Evolutionary conservation across 2,888 invertebrate genomes (phyloP).

Genomic region (Melipona beecheii): DNA sequence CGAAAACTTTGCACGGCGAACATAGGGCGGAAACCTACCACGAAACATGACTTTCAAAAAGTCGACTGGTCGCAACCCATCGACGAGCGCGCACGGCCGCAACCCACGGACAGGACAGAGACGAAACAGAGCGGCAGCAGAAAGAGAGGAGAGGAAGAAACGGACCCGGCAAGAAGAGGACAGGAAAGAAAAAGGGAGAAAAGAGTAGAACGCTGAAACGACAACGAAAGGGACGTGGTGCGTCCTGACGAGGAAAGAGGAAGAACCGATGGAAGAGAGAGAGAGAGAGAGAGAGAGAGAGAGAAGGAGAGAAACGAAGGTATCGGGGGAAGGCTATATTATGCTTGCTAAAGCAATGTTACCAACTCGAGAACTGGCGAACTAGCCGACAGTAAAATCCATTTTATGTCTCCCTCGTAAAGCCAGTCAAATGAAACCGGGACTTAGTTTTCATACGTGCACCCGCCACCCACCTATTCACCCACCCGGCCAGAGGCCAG

Average conservation of each 20-base stretch:
- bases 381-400: conserved; percentile 83
- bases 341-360: conserved; percentile 81
- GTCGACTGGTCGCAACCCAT: conserved; percentile 61
- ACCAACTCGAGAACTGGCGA: conserved; percentile 83
- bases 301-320: conserved; percentile 9
- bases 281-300: conserved; percentile 13
- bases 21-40: conserved; percentile 44
- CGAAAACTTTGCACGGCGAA: conserved; percentile 71
- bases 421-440: conserved; percentile 83
- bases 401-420: conserved; percentile 83
- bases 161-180: conserved; percentile 32
- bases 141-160: conserved; percentile 1
- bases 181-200: conserved; percentile 18
- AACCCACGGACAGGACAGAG: conserved; percentile 9
- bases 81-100: conserved; percentile 36
- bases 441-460: conserved; percentile 83
- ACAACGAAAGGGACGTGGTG: conserved; percentile 7
- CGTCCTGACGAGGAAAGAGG: neutral
- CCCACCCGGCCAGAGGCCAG: conserved; percentile 45
- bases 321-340: conserved; percentile 68
- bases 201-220: neutral
- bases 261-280: conserved; percentile 29
- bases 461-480: conserved; percentile 64
- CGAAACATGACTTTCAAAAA: conserved; percentile 48
- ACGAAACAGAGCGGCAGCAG: neutral